Evolutionary conservation across 2,797 vertebrate genomes (phyloP).

Genomic region (Macropus fuliginosus): DNA sequence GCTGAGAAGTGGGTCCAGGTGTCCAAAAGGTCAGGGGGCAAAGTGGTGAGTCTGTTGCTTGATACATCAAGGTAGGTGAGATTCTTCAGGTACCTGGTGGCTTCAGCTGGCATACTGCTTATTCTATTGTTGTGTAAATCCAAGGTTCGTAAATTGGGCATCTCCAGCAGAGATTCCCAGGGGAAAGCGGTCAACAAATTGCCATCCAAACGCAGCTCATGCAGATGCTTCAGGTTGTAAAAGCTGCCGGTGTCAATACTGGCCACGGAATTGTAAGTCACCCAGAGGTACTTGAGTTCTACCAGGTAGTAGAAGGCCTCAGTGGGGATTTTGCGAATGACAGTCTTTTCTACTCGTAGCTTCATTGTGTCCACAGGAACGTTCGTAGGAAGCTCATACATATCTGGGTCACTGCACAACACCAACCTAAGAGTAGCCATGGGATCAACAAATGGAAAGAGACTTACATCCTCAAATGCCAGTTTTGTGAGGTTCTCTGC

Average conservation of each 20-base stretch:
- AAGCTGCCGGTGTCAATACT: conserved; percentile 92
- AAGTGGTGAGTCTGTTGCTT: conserved; percentile 93
- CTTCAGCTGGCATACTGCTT: conserved; percentile 87
- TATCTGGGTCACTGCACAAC: conserved; percentile 96
- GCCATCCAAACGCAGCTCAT: conserved; percentile 95
- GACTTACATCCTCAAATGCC: conserved; percentile 27
- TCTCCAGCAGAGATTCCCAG: conserved; percentile 94
- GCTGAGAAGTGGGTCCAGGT: conserved; percentile 92
- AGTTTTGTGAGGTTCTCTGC: not conserved
- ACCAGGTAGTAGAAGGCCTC: conserved; percentile 98
- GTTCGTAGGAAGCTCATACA: conserved; percentile 94
- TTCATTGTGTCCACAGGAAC: conserved; percentile 94
- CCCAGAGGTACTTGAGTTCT: conserved; percentile 95
- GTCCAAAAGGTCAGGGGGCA: conserved; percentile 94
- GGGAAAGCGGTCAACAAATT: conserved; percentile 94
- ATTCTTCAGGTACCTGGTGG: conserved; percentile 89
- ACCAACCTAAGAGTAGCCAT: conserved; percentile 87
- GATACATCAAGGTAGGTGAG: conserved; percentile 96
- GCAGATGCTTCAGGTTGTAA: conserved; percentile 96
- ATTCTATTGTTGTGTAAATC: conserved; percentile 96
- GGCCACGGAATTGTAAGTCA: conserved; percentile 93
- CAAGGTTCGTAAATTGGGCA: conserved; percentile 91
- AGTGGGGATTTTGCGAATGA: conserved; percentile 88
- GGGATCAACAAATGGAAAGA: conserved; percentile 21
- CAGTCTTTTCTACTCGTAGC: conserved; percentile 96